These are phyloP conservation scores for Parnassius orleans DNA, from an alignment of 2,888 invertebrate genomes.

Conservation along the genomic window DNA sequence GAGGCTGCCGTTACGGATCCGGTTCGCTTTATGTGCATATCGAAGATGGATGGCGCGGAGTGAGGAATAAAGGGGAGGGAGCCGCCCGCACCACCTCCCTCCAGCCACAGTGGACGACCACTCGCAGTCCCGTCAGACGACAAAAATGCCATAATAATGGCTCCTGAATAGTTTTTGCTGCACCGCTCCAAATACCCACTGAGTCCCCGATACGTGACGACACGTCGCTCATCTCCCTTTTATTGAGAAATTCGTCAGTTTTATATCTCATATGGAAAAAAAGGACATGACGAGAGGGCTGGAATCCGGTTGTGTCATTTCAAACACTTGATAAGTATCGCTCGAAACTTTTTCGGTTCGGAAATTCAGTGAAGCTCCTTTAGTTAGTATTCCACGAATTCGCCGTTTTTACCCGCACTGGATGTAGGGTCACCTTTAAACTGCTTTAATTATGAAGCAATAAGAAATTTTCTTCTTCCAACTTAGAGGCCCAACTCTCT, in stretches of 20 bases:
- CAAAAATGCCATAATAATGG: constrained; percentile 82
- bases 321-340: constrained; percentile 81
- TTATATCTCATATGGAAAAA: constrained; percentile 63
- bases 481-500: constrained; percentile 41
- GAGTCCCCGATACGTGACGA: constrained; percentile 72
- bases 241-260: constrained; percentile 82
- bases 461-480: constrained; percentile 65
- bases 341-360: constrained; percentile 65
- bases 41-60: constrained; percentile 76
- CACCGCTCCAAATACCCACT: constrained; percentile 76
- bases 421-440: constrained; percentile 76
- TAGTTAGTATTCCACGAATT: constrained; percentile 73
- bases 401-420: constrained; percentile 61
- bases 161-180: constrained; percentile 78
- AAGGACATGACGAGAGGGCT: constrained; percentile 60
- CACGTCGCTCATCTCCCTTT: constrained; percentile 76
- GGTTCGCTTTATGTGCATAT: constrained; percentile 80
- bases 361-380: constrained; percentile 71
- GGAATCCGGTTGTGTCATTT: constrained; percentile 81
- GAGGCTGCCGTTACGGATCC: constrained; percentile 76
- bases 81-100: constrained; percentile 36
- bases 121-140: constrained; percentile 77
- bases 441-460: constrained; percentile 72
- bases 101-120: constrained; percentile 54
- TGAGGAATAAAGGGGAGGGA: constrained; percentile 41